These are phyloP conservation scores for Danaus plexippus DNA, from an alignment of 1,140 invertebrate genomes.

Conservation along the genomic window DNA sequence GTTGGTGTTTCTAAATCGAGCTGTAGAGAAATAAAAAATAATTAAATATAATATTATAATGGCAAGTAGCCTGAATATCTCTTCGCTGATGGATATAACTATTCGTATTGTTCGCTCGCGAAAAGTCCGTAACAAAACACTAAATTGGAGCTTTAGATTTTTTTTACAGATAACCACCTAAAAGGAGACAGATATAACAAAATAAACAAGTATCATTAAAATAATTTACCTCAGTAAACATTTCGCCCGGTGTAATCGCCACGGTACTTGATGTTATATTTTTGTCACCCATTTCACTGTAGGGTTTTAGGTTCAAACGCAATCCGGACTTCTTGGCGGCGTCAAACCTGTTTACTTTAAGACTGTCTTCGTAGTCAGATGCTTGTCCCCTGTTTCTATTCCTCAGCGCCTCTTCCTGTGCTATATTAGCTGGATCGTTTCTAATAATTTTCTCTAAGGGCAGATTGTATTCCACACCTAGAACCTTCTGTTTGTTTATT, in stretches of 20 bases:
- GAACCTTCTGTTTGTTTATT: slow-evolving; percentile 50
- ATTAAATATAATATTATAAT: slow-evolving; percentile 1
- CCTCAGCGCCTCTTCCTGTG: slow-evolving; percentile 44
- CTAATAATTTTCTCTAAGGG: slow-evolving; percentile 26
- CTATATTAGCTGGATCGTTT: slow-evolving; percentile 41
- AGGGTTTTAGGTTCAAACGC: slow-evolving; percentile 62
- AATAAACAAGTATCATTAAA: no score
- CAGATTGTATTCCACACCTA: slow-evolving; percentile 57
- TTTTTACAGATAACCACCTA: no score
- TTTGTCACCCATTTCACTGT: slow-evolving; percentile 27
- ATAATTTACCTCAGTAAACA: slow-evolving; percentile 46
- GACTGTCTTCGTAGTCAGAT: slow-evolving; percentile 34
- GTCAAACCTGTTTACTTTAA: slow-evolving; percentile 24
- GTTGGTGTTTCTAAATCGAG: slow-evolving; percentile 68
- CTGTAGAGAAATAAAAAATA: slow-evolving; percentile 28
- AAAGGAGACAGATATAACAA: no score
- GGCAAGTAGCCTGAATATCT: slow-evolving; percentile 12
- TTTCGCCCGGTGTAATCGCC: slow-evolving; percentile 53
- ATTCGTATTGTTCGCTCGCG: background rate
- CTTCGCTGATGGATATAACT: no score
- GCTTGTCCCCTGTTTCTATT: slow-evolving; percentile 35
- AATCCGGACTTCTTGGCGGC: slow-evolving; percentile 41
- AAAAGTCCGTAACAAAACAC: no score
- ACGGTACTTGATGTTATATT: slow-evolving; percentile 38
- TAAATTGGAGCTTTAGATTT: no score